A percentile compares a stretch with the other conserved stretches of the same genome.
Evolutionary conservation across 2,888 invertebrate species (phyloP).

Genomic region (Ormyrus thymus): DNA sequence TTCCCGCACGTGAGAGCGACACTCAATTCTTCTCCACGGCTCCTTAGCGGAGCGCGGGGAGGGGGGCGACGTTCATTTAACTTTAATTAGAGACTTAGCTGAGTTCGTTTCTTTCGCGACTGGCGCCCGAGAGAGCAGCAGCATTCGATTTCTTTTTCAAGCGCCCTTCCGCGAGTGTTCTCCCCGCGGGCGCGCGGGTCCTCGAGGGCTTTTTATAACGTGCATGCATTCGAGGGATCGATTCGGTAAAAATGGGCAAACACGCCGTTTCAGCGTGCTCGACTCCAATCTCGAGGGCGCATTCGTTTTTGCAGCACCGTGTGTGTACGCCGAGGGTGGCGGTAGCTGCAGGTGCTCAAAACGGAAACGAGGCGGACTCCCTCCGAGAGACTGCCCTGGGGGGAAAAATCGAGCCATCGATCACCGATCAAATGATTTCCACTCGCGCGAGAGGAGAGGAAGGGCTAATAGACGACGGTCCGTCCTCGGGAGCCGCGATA

Average conservation of each 20-base stretch:
- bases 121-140: too few species aligned
- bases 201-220: neutral
- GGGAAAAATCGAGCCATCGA: too few species aligned
- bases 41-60: neutral
- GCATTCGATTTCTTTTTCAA: too few species aligned
- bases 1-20: slow-evolving; percentile 45
- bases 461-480: too few species aligned
- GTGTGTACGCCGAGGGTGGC: too few species aligned
- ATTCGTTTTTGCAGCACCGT: neutral
- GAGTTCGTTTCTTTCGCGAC: neutral
- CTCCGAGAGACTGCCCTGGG: slow-evolving; percentile 4
- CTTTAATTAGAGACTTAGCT: slow-evolving; percentile 37
- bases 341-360: too few species aligned
- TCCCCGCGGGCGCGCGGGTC: neutral
- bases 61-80: slow-evolving; percentile 35
- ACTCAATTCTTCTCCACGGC: slow-evolving; percentile 14
- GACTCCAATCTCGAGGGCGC: slow-evolving; percentile 33
- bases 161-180: too few species aligned
- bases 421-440: too few species aligned
- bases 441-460: too few species aligned
- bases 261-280: slow-evolving; percentile 4
- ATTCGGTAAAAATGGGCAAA: too few species aligned
- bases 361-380: neutral
- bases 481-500: slow-evolving; percentile 32
- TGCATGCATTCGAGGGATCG: too few species aligned